Conservation (phyloP, 2,888 invertebrate genomes). For the Pseudococcus viburni region DNA sequence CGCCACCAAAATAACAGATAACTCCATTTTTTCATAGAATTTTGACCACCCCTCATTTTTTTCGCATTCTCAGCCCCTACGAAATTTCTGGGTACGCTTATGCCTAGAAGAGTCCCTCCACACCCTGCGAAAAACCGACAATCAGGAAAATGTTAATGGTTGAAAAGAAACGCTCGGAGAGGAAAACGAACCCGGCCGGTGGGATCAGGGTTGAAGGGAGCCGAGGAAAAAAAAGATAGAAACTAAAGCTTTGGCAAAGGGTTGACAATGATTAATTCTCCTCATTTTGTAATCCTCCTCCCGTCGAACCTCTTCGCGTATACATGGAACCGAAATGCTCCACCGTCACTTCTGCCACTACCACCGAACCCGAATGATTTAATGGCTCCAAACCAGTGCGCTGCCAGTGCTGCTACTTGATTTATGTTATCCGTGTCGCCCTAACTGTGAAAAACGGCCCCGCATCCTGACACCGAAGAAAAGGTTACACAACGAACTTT, state of each 20-base stretch:
- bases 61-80: background rate
- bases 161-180: slow-evolving; percentile 11
- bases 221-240: slow-evolving; percentile 48
- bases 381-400: slow-evolving; percentile 66
- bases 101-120: no score
- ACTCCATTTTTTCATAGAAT: no score
- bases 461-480: slow-evolving; percentile 63
- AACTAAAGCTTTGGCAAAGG: slow-evolving; percentile 66
- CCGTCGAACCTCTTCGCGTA: slow-evolving; percentile 32
- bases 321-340: slow-evolving; percentile 65
- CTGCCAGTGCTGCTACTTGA: slow-evolving; percentile 63
- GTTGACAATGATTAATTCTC: slow-evolving; percentile 66
- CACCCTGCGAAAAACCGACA: slow-evolving; percentile 36
- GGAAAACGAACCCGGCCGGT: background rate
- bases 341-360: slow-evolving; percentile 65
- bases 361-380: slow-evolving; percentile 66
- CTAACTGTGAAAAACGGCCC: slow-evolving; percentile 66
- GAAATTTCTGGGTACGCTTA: no score
- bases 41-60: no score
- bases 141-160: slow-evolving; percentile 60
- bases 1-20: no score
- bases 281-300: slow-evolving; percentile 66
- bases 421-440: slow-evolving; percentile 65
- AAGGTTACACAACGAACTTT: slow-evolving; percentile 63
- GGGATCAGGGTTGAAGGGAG: background rate